phyloP scores from a whole-genome alignment of 1,140 invertebrate species.

The Brachionus paranguensis region DNA sequence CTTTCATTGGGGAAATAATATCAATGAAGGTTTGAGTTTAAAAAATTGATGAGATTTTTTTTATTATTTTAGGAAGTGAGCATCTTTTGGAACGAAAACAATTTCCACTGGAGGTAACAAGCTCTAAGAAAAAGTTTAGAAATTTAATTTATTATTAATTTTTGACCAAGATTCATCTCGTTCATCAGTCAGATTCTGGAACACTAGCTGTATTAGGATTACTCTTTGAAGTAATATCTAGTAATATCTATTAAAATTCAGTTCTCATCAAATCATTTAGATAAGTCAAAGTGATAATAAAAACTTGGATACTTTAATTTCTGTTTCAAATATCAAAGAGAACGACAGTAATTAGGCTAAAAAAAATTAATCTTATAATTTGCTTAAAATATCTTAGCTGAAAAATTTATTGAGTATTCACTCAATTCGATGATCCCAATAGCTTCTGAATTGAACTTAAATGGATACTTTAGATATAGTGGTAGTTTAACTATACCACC shows the following conservation, averaged over 20 bases:
- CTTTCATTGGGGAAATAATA: constrained; percentile 35
- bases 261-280: not conserved
- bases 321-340: no score
- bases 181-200: not conserved
- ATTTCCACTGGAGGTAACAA: constrained; percentile 26
- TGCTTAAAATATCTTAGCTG: not conserved
- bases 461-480: constrained; percentile 64
- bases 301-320: not conserved
- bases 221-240: not conserved
- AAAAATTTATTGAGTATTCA: not conserved
- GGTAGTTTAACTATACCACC: constrained; percentile 84
- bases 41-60: not conserved
- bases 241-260: not conserved
- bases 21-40: not conserved
- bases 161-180: not conserved
- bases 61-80: not conserved
- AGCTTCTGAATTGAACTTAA: not conserved
- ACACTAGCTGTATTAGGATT: not conserved
- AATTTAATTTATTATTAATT: not conserved
- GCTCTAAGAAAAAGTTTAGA: not conserved
- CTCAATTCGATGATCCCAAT: not conserved
- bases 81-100: not conserved
- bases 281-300: not conserved
- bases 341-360: not conserved
- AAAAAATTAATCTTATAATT: not conserved